A percentile compares a stretch with the other conserved stretches of the same genome.
phyloP scores from a whole-genome alignment of 2,888 invertebrate species.

The Tetropium fuscum region DNA sequence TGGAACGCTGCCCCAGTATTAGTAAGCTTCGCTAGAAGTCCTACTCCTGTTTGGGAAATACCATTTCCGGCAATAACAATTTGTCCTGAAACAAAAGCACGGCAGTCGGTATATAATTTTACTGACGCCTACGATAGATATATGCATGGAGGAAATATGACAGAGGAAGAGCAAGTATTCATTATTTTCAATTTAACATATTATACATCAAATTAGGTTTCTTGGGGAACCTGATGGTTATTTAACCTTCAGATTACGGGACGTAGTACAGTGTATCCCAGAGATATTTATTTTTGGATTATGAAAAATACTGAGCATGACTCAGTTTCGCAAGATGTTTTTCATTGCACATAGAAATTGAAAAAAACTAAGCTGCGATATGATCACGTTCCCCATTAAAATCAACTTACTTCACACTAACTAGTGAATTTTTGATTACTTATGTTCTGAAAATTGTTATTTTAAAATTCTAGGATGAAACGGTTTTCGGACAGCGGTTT shows the following conservation, averaged over 20 bases:
- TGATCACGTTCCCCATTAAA: too few relatives aligned
- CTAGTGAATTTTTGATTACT: background rate
- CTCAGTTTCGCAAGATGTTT: too few relatives aligned
- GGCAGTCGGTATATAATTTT: conserved; percentile 74
- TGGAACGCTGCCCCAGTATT: conserved; percentile 81
- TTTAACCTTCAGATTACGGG: too few relatives aligned
- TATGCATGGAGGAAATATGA: conserved; percentile 51
- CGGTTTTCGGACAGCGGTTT: conserved; percentile 69
- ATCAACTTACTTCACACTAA: background rate
- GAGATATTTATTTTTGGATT: too few relatives aligned
- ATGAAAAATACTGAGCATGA: too few relatives aligned
- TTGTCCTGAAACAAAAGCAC: conserved; percentile 70
- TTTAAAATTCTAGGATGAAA: conserved; percentile 59
- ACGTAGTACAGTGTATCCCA: too few relatives aligned
- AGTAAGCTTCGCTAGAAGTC: conserved; percentile 80
- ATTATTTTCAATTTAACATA: background rate
- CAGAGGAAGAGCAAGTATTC: conserved; percentile 69
- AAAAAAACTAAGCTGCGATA: too few relatives aligned
- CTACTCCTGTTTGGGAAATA: conserved; percentile 76
- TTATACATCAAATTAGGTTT: too few relatives aligned
- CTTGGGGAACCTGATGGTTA: too few relatives aligned
- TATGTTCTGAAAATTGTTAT: background rate
- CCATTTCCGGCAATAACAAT: conserved; percentile 64
- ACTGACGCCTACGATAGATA: conserved; percentile 41
- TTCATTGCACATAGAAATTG: too few relatives aligned